Percentiles rank a stretch among this genome's conserved stretches.
Evolutionary conservation across 2,888 invertebrate species (phyloP).

Genomic region (Liopterus haemorrhoidalis): DNA sequence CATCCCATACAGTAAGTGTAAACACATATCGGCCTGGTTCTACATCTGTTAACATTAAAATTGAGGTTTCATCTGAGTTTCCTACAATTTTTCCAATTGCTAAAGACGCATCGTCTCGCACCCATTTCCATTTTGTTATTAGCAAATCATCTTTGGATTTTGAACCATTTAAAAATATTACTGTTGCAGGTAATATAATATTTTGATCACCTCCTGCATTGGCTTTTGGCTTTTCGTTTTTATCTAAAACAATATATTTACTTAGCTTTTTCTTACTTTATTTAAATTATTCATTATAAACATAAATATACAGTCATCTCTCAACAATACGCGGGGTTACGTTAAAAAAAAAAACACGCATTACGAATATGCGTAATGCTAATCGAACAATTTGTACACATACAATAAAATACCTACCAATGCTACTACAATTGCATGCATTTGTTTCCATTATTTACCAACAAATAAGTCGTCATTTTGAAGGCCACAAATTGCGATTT

Average conservation of each 20-base stretch:
- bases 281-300: too few relatives aligned
- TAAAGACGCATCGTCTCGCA: slow-evolving; percentile 65
- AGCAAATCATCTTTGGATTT: slow-evolving; percentile 81
- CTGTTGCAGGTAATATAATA: slow-evolving; percentile 66
- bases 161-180: slow-evolving; percentile 77
- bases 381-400: too few relatives aligned
- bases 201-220: slow-evolving; percentile 82
- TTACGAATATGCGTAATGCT: too few relatives aligned
- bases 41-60: slow-evolving; percentile 75
- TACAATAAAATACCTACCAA: too few relatives aligned
- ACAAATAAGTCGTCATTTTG: too few relatives aligned
- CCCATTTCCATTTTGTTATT: slow-evolving; percentile 80
- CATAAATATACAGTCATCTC: too few relatives aligned
- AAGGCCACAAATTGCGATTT: too few relatives aligned
- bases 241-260: slow-evolving; percentile 53
- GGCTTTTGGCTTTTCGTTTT: slow-evolving; percentile 83
- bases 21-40: slow-evolving; percentile 83
- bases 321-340: too few relatives aligned
- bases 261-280: too few relatives aligned
- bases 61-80: slow-evolving; percentile 67
- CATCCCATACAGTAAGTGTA: slow-evolving; percentile 82
- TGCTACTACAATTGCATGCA: too few relatives aligned
- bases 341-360: too few relatives aligned
- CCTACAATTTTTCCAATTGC: slow-evolving; percentile 80
- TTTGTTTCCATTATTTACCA: too few relatives aligned